Evolutionary conservation across 2,797 vertebrate genomes (phyloP).

Genomic region (Novumbra hubbsi): DNA sequence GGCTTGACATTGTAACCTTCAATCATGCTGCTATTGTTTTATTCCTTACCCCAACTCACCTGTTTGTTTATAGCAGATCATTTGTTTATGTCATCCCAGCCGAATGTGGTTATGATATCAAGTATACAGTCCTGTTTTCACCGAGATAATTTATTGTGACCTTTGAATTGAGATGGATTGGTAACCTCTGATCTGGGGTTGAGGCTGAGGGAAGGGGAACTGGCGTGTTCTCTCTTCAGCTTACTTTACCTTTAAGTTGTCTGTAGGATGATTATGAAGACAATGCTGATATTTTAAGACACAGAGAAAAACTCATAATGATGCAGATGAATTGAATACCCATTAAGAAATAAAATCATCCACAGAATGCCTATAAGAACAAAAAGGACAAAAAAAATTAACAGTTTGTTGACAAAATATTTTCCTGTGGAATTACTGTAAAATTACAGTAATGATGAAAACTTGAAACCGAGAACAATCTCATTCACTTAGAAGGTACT

Average conservation of each 20-base stretch:
- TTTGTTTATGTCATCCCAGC: not conserved
- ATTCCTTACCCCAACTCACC: not conserved
- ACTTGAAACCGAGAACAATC: no score
- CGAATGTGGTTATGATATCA: conserved; percentile 1
- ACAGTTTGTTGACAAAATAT: no score
- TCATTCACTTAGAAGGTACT: no score
- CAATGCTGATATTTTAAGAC: no score
- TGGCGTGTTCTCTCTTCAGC: not conserved
- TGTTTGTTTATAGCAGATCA: not conserved
- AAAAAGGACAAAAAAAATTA: no score
- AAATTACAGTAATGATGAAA: no score
- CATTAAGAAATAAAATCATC: no score
- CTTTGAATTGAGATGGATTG: conserved; percentile 39
- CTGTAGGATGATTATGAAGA: not conserved
- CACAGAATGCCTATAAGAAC: no score
- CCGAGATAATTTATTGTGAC: conserved; percentile 28
- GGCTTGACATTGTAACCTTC: not conserved
- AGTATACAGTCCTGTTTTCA: conserved; percentile 7
- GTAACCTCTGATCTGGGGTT: conserved; percentile 33
- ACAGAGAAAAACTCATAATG: no score
- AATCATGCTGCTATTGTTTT: not conserved
- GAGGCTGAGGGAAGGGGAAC: conserved; percentile 11
- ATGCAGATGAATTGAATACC: no score
- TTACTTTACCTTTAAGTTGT: not conserved
- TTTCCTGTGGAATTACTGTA: no score